phyloP scores from a whole-genome alignment of 2,888 invertebrate genomes.

The Spialia ferax region DNA sequence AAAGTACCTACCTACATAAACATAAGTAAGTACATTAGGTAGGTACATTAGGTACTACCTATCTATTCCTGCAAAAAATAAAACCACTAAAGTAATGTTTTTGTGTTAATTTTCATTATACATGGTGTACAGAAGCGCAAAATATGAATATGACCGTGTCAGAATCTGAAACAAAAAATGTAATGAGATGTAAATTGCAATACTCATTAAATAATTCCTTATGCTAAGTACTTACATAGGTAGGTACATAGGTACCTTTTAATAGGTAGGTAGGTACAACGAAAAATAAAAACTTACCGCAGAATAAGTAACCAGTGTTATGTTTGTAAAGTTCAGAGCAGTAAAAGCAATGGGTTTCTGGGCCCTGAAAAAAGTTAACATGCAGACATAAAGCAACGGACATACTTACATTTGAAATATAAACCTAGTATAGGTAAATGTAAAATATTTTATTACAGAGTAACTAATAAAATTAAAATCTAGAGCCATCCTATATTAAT shows the following conservation, averaged over 20 bases:
- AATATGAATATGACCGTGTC: conserved; percentile 78
- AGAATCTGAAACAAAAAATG: conserved; percentile 70
- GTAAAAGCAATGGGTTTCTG: conserved; percentile 79
- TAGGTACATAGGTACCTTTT: too few relatives aligned
- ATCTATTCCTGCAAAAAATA: not conserved
- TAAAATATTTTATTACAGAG: too few relatives aligned
- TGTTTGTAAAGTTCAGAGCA: conserved; percentile 78
- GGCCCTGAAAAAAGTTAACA: conserved; percentile 62
- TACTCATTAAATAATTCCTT: not conserved
- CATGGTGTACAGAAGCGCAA: conserved; percentile 80
- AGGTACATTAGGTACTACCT: too few relatives aligned
- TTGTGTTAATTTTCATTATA: conserved; percentile 63
- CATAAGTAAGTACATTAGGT: too few relatives aligned
- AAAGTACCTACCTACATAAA: too few relatives aligned
- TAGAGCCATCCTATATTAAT: too few relatives aligned
- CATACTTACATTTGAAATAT: too few relatives aligned
- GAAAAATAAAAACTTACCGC: conserved; percentile 59
- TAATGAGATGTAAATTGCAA: conserved; percentile 3
- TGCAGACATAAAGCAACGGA: too few relatives aligned
- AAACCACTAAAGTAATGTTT: not conserved
- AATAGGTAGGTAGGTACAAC: not conserved
- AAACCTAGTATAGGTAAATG: too few relatives aligned
- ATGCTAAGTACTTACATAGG: too few relatives aligned
- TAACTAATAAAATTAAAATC: too few relatives aligned
- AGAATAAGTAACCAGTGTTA: conserved; percentile 74